Percentiles rank a stretch among this genome's conserved stretches.
Conservation (phyloP, 2,113 vertebrate species). For the Scomber colias region DNA sequence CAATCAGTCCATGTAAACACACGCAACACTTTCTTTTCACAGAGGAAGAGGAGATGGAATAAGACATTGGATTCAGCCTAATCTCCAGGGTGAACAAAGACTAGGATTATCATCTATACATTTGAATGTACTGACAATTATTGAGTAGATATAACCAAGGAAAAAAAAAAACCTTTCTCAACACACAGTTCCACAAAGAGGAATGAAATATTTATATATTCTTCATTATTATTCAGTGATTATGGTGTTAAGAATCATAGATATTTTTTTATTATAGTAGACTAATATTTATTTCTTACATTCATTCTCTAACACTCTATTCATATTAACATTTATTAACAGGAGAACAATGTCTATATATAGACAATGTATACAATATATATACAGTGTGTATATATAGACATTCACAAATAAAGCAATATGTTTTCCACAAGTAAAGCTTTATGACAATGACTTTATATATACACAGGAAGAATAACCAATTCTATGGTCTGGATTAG, state of each 20-base stretch:
- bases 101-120: slow-evolving; percentile 68
- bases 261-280: slow-evolving; percentile 79
- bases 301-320: slow-evolving; percentile 88
- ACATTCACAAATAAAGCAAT: slow-evolving; percentile 72
- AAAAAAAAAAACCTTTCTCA: slow-evolving; percentile 60
- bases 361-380: slow-evolving; percentile 59
- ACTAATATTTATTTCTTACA: slow-evolving; percentile 86
- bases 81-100: slow-evolving; percentile 55
- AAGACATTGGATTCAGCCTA: slow-evolving; percentile 53
- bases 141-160: slow-evolving; percentile 59
- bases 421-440: slow-evolving; percentile 80
- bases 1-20: slow-evolving; percentile 67
- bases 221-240: slow-evolving; percentile 74
- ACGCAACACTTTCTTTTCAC: slow-evolving; percentile 64
- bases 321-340: slow-evolving; percentile 87
- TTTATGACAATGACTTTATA: slow-evolving; percentile 78
- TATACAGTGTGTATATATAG: slow-evolving; percentile 38
- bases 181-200: slow-evolving; percentile 81
- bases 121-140: slow-evolving; percentile 57
- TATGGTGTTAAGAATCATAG: slow-evolving; percentile 78
- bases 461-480: slow-evolving; percentile 72
- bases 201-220: slow-evolving; percentile 81
- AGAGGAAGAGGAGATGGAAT: slow-evolving; percentile 44
- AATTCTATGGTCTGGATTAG: slow-evolving; percentile 50
- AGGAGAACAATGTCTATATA: slow-evolving; percentile 79